A percentile compares a stretch with the other conserved stretches of the same genome.
Conservation (phyloP, 2,888 invertebrate genomes). For the Strigamia maritima region DNA sequence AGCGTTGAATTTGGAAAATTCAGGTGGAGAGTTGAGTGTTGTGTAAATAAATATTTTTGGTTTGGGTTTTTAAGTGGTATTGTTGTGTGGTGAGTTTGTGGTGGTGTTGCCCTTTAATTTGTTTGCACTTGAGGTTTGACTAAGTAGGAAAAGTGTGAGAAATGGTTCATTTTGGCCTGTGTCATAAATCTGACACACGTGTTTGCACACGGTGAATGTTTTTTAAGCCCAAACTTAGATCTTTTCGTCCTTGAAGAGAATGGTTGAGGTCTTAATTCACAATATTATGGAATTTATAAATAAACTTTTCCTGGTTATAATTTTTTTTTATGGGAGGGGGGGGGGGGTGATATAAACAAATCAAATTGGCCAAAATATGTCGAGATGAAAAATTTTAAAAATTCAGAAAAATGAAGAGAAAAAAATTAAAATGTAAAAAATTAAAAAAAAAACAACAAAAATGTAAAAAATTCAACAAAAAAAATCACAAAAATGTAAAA, state of each 20-base stretch:
- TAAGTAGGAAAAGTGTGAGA: neutral
- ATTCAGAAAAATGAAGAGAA: neutral
- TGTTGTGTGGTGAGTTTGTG: neutral
- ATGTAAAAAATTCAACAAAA: neutral
- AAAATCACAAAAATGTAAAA: no score
- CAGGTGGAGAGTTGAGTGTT: neutral
- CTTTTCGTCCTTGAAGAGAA: neutral
- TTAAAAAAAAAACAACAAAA: neutral
- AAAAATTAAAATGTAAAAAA: neutral
- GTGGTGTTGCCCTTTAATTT: neutral
- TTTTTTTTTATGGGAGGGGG: no score
- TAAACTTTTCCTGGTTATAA: no score
- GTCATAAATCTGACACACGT: conserved; percentile 23
- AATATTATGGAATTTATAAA: neutral
- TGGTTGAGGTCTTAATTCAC: neutral
- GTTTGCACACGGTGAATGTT: conserved; percentile 11
- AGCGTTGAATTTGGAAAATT: neutral
- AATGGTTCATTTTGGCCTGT: neutral
- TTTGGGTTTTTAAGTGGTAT: neutral
- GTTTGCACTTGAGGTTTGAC: neutral
- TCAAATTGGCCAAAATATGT: neutral
- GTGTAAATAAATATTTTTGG: neutral
- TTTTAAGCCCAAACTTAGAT: conserved; percentile 6
- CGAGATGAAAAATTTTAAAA: neutral
- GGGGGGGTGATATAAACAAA: neutral